Base-by-base conservation (phyloP, 2,113 vertebrate genomes). In the Heliornis fulica region DNA sequence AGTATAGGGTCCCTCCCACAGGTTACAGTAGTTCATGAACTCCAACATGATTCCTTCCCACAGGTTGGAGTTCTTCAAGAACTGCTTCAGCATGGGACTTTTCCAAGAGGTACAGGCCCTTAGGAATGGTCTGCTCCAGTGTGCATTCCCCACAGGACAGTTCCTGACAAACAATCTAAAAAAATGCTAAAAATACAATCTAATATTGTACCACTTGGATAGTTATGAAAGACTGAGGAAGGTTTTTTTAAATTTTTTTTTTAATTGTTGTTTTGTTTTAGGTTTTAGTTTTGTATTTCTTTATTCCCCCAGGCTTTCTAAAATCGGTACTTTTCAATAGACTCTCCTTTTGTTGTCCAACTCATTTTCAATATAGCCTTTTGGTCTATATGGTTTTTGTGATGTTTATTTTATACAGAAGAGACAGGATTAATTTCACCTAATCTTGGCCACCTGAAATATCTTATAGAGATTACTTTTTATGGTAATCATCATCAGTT, bases 151-250 rank as follows among this genome's bases (percentile, higher is more conserved):
- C n/a, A 45, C 14, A 29, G 14, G 23, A 57, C 23, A 48, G 12
- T 5, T 70, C 23, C 22, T 29, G 8, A n/a, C 19, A 46, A 46
- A 46, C 21, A n/a, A n/a, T n/a, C n/a, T n/a, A 83, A 71, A 22
- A 36, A 38, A 12, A 10, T 2, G 2, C 3, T 43, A 22, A 84
- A 89, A 77, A 72, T 43, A 2, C 5, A 28, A 25, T 61, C 1
- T 48, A 70, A 31, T 70, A 54, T 36, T 92, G 75, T 54, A 80
- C 17, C 19, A 60, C 54, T 56, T 83, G 14, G 7, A 14, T 23
- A 2, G 1, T 48, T 9, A 53, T 43, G 15, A 36, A 5, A 57
- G 4, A n/a, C n/a, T n/a, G n/a, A n/a, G n/a, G n/a, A n/a, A n/a
- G n/a, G n/a, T n/a, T n/a, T n/a, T n/a, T n/a, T n/a, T n/a, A n/a